Evolutionary conservation across 1,140 invertebrate species (phyloP).

Genomic region (Metaphire vulgaris): DNA sequence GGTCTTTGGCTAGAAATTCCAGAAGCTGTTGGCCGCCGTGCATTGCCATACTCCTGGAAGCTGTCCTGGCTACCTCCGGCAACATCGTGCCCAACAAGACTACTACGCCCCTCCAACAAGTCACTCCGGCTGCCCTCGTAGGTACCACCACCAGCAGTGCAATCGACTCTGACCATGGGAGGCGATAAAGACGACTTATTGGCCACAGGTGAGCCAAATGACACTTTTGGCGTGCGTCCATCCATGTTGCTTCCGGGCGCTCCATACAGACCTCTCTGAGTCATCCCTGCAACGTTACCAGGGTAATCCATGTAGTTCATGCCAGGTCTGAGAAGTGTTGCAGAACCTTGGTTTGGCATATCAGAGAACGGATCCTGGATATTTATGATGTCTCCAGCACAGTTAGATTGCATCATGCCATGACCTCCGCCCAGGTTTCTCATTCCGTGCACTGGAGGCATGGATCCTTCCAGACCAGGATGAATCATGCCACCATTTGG

Average conservation of each 20-base stretch:
- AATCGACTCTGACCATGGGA: not conserved
- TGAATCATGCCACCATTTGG: not conserved
- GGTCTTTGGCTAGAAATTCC: not conserved
- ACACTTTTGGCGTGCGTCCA: not conserved
- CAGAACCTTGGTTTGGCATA: not conserved
- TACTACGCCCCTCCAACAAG: not conserved
- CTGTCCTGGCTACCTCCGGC: not conserved
- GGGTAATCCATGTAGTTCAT: not conserved
- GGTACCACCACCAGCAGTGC: not conserved
- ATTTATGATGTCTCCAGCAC: not conserved
- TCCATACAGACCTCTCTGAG: not conserved
- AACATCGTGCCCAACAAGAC: not conserved
- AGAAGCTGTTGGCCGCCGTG: not conserved
- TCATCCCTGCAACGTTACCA: not conserved
- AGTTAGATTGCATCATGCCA: not conserved
- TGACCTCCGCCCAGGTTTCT: not conserved
- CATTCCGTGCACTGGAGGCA: not conserved
- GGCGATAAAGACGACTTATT: not conserved
- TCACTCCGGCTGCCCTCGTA: not conserved
- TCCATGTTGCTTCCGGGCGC: not conserved
- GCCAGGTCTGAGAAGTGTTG: not conserved
- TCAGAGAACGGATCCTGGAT: not conserved
- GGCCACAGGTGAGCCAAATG: not conserved
- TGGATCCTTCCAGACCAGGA: not conserved
- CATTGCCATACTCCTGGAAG: not conserved